Conservation (phyloP, 2,888 invertebrate genomes). For the Drosophila incognita region DNA sequence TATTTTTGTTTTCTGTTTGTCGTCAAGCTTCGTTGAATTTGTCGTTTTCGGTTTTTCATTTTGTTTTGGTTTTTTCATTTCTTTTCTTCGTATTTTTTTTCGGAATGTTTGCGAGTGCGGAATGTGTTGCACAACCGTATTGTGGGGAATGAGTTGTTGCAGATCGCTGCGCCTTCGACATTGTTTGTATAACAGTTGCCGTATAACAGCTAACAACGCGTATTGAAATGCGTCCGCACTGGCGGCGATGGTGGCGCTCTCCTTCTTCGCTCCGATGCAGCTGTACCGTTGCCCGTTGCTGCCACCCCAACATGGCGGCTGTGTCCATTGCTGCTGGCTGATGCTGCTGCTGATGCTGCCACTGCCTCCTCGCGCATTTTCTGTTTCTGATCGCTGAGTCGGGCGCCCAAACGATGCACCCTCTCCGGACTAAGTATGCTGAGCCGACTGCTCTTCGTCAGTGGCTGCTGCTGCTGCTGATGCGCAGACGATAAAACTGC, state of each 20-base stretch:
- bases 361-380: constrained; percentile 62
- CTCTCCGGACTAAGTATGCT: constrained; percentile 84
- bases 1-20: constrained; percentile 17
- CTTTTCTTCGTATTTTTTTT: constrained; percentile 17
- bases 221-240: constrained; percentile 76
- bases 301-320: background rate
- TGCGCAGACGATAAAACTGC: constrained; percentile 34
- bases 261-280: constrained; percentile 66
- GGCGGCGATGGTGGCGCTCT: constrained; percentile 73
- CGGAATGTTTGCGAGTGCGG: constrained; percentile 47
- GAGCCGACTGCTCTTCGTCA: constrained; percentile 71
- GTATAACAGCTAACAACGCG: constrained; percentile 65
- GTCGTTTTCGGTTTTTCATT: constrained; percentile 18
- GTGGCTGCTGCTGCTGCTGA: constrained; percentile 24
- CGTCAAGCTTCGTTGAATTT: constrained; percentile 26
- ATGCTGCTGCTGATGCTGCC: constrained; percentile 24
- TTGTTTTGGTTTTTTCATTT: constrained; percentile 6
- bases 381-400: constrained; percentile 81
- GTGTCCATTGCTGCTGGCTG: constrained; percentile 33
- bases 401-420: constrained; percentile 82
- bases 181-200: constrained; percentile 11
- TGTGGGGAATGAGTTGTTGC: constrained; percentile 15
- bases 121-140: constrained; percentile 48
- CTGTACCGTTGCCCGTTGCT: constrained; percentile 5
- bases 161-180: background rate